These are phyloP conservation scores for Minunthozetes semirufus DNA, from an alignment of 2,888 invertebrate genomes.

Conservation along the genomic window DNA sequence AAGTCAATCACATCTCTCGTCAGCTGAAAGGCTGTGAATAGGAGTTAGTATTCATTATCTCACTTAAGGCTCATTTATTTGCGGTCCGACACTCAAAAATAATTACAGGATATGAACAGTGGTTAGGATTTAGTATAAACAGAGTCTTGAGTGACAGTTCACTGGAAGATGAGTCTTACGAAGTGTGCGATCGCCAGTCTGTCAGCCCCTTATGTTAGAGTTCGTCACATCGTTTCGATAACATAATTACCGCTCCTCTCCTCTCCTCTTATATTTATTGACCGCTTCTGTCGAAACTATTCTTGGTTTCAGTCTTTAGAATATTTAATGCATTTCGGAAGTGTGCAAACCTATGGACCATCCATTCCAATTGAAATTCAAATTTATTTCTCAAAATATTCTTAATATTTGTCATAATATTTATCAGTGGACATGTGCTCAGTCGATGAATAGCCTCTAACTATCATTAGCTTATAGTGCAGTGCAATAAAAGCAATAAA, in stretches of 20 bases:
- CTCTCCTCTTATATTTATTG: slow-evolving; percentile 10
- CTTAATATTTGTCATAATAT: no score
- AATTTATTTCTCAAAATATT: no score
- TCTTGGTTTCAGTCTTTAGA: no score
- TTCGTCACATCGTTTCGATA: slow-evolving; percentile 2
- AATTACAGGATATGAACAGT: slow-evolving; percentile 24
- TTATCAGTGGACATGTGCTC: no score
- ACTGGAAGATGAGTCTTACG: neutral
- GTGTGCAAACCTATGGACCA: no score
- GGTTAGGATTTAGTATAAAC: slow-evolving; percentile 16
- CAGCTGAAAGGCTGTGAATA: neutral
- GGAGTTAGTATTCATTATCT: slow-evolving; percentile 16
- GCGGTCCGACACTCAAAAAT: slow-evolving; percentile 11
- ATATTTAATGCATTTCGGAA: neutral
- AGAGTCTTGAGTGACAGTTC: slow-evolving; percentile 14
- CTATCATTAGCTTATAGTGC: no score
- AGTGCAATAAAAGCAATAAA: no score
- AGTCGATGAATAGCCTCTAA: no score
- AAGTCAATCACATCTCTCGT: neutral
- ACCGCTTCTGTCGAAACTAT: neutral
- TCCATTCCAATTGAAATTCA: neutral
- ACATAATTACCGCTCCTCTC: neutral
- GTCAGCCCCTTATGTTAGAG: neutral
- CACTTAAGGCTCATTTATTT: slow-evolving; percentile 16
- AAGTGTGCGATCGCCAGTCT: slow-evolving; percentile 23